These are phyloP conservation scores for Lamellibrachia columna DNA, from an alignment of 2,888 invertebrate species.

Conservation along the genomic window DNA sequence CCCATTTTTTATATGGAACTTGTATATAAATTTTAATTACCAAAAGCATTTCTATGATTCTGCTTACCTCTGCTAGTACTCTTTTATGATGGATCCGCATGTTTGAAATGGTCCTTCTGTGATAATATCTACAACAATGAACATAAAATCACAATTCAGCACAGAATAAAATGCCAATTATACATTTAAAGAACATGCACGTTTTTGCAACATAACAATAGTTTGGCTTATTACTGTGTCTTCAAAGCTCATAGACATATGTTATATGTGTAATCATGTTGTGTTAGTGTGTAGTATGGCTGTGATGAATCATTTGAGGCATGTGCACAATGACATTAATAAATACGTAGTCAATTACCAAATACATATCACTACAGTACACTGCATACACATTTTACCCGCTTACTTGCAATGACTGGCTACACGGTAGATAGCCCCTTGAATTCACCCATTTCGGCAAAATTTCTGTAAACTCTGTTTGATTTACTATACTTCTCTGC, in stretches of 20 bases:
- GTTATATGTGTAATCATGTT: no score
- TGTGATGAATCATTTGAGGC: no score
- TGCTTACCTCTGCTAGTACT: neutral
- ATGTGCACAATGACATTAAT: no score
- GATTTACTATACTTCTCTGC: constrained; percentile 4
- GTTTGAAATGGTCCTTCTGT: neutral
- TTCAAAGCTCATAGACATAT: neutral
- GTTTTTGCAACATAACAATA: neutral
- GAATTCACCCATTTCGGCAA: neutral
- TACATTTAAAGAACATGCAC: neutral
- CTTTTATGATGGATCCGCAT: neutral
- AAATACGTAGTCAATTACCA: no score
- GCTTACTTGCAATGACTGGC: neutral
- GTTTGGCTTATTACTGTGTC: neutral
- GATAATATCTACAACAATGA: neutral
- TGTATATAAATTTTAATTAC: no score
- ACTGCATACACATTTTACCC: neutral
- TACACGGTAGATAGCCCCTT: neutral
- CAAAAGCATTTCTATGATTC: no score
- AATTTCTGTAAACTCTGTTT: constrained; percentile 9
- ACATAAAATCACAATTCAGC: no score
- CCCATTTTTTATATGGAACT: no score
- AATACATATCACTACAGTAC: neutral
- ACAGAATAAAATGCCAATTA: neutral
- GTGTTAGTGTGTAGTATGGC: no score